Base-by-base conservation (phyloP, 2,113 vertebrate genomes). In the Nyctereutes procyonoides region DNA sequence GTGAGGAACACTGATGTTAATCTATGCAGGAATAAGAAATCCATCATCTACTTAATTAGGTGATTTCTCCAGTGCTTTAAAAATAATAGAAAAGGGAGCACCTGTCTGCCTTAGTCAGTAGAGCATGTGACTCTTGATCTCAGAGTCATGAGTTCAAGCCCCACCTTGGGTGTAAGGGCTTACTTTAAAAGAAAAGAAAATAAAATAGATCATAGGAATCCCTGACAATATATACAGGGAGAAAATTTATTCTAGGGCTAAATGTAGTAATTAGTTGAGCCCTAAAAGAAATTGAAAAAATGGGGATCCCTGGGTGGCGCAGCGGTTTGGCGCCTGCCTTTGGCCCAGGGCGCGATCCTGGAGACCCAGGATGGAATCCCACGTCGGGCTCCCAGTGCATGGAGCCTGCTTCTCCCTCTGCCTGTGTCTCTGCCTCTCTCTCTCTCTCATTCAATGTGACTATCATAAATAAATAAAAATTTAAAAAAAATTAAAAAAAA, bases 241-340 rank as follows among this genome's bases (percentile, higher is more conserved):
- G 13, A 81, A 84, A 76, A 77, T 63, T 67, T 93, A 87, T 84
- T 93, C 30, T 90, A 87, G 10, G 76, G 5, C 10, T 88, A 92
- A 53, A 71, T 79, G 81, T 35, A 81, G 53, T 73, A 88, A 90
- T 90, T 90, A 84, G 20, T 73, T 85, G 51, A 71, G 15, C 19
- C 76, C 71, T 48, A 69, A 90, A 82, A 88, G 95, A 55, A 71
- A 51, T 63, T 81, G n/a, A 43, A 71, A 79, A 38, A n/a, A n/a
- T n/a, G n/a, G n/a, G n/a, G n/a, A n/a, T n/a, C n/a, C n/a, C n/a
- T n/a, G n/a, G n/a, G n/a, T n/a, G n/a, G n/a, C n/a, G n/a, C n/a
- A n/a, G n/a, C n/a, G n/a, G n/a, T n/a, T n/a, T n/a, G n/a, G n/a
- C n/a, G n/a, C n/a, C n/a, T n/a, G n/a, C n/a, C n/a, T n/a, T n/a